phyloP scores from a whole-genome alignment of 2,797 vertebrate genomes.

The Cryptoprocta ferox region DNA sequence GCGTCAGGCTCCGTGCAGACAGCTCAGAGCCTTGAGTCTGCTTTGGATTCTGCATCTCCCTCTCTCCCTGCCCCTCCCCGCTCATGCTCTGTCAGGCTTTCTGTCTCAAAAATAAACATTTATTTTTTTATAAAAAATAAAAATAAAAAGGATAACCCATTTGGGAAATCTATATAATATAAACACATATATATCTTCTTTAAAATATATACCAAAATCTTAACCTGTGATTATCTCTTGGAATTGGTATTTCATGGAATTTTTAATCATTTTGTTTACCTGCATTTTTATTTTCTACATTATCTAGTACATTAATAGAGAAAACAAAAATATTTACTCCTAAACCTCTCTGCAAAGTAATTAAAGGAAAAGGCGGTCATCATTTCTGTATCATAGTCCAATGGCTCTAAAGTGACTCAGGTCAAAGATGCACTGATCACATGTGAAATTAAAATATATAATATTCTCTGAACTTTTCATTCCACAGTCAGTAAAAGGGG shows the following conservation, averaged over 20 bases:
- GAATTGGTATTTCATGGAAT: not conserved
- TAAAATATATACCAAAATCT: slow-evolving; percentile 16
- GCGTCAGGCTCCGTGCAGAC: too few species aligned
- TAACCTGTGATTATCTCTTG: not conserved
- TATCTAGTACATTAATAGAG: not conserved
- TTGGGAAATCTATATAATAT: not conserved
- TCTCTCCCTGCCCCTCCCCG: too few species aligned
- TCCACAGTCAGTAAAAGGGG: not conserved
- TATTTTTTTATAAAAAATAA: not conserved
- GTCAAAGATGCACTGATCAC: not conserved
- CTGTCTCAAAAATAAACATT: too few species aligned
- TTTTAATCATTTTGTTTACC: slow-evolving; percentile 23
- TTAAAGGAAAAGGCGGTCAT: not conserved
- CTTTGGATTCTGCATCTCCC: too few species aligned
- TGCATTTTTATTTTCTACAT: not conserved
- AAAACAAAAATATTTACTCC: not conserved
- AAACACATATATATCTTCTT: not conserved
- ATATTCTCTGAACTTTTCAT: not conserved
- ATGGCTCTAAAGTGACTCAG: too few species aligned
- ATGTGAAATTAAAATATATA: slow-evolving; percentile 12
- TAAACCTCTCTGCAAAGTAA: not conserved
- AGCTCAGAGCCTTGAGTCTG: too few species aligned
- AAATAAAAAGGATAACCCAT: not conserved
- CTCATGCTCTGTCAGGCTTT: too few species aligned
- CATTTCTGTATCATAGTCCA: not conserved